Evolutionary conservation across 2,888 invertebrate species (phyloP).

Genomic region (Caprella mutica): DNA sequence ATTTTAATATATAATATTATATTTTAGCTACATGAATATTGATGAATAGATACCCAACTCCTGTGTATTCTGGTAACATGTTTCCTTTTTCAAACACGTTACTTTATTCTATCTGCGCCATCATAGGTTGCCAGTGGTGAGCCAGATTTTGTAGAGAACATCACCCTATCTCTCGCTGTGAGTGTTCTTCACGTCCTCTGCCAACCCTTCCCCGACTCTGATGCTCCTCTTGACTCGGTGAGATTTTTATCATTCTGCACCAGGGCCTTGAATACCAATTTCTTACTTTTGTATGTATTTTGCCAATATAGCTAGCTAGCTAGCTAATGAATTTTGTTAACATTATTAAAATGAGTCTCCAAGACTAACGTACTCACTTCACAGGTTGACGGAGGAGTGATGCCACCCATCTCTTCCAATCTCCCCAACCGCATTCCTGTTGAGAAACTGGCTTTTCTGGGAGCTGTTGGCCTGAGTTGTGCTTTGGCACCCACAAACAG

Average conservation of each 20-base stretch:
- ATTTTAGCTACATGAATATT: background rate
- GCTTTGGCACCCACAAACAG: constrained; percentile 26
- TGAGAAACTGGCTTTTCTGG: constrained; percentile 23
- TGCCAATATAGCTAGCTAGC: too few species aligned
- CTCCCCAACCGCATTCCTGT: constrained; percentile 26
- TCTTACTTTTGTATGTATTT: too few species aligned
- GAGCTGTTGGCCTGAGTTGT: constrained; percentile 30
- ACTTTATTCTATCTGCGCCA: background rate
- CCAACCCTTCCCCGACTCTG: constrained; percentile 22
- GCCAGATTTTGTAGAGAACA: constrained; percentile 24
- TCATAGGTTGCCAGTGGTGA: constrained; percentile 17
- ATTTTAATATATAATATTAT: background rate
- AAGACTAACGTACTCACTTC: too few species aligned
- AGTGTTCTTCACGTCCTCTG: constrained; percentile 31
- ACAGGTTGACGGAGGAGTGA: background rate
- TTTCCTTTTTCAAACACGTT: background rate
- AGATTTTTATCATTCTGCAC: too few species aligned
- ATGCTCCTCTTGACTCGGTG: constrained; percentile 14
- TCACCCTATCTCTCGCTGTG: constrained; percentile 22
- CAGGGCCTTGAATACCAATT: too few species aligned
- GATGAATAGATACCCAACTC: too few species aligned
- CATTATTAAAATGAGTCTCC: too few species aligned
- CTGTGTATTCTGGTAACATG: too few species aligned
- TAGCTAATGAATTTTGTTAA: too few species aligned
- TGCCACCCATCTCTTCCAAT: background rate